These are phyloP conservation scores for Halictus quadricinctus DNA, from an alignment of 2,888 invertebrate genomes.

Conservation along the genomic window DNA sequence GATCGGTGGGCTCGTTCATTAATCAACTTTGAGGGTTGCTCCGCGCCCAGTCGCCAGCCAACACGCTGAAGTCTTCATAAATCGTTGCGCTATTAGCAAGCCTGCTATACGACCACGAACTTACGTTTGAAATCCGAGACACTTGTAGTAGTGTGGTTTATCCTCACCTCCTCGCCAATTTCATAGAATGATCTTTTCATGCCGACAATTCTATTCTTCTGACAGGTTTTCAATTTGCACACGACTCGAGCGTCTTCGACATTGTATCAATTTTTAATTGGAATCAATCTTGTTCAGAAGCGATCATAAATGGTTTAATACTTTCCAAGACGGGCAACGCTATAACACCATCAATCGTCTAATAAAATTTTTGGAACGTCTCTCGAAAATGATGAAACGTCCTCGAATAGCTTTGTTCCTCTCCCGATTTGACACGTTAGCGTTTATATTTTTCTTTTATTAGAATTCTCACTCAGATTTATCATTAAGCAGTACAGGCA, in stretches of 20 bases:
- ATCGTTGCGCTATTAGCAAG: conserved; percentile 35
- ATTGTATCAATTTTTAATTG: neutral
- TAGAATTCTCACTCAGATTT: no score
- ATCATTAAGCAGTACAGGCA: no score
- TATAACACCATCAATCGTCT: no score
- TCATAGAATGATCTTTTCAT: neutral
- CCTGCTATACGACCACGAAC: conserved; percentile 21
- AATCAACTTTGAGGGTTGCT: conserved; percentile 70
- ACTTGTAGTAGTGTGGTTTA: conserved; percentile 12
- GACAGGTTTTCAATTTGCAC: neutral
- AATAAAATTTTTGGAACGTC: no score
- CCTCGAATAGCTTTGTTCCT: no score
- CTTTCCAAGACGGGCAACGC: no score
- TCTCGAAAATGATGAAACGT: no score
- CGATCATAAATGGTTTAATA: no score
- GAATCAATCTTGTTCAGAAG: no score
- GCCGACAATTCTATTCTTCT: neutral
- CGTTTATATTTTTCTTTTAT: no score
- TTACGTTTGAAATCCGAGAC: conserved; percentile 39
- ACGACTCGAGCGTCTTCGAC: neutral
- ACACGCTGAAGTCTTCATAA: conserved; percentile 65
- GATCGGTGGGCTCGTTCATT: conserved; percentile 68
- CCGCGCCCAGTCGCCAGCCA: conserved; percentile 54
- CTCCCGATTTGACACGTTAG: no score
- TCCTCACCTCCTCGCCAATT: neutral